These are phyloP conservation scores for Cavia aperea DNA, from an alignment of 2,113 vertebrate species.

Conservation along the genomic window DNA sequence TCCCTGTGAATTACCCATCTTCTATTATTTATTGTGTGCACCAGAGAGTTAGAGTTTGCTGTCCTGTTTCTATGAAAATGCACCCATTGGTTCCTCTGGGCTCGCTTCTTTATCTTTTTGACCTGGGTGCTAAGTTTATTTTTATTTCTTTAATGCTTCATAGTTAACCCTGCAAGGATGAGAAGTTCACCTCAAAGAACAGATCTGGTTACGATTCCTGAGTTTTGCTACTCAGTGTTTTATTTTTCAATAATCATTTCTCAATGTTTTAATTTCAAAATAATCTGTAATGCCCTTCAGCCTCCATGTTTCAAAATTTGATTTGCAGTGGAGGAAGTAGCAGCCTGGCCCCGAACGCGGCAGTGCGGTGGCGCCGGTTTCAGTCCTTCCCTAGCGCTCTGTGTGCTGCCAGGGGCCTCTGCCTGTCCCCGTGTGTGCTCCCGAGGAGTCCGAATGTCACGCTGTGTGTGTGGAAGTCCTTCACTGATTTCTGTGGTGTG, in stretches of 20 bases:
- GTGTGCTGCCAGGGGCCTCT: not conserved
- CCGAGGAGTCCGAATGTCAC: not conserved
- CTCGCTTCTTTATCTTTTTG: not conserved
- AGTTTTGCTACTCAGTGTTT: not conserved
- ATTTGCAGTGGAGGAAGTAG: not conserved
- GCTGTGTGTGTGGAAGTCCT: not conserved
- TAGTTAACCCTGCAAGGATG: not conserved
- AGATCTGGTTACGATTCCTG: not conserved
- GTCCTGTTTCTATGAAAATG: not conserved
- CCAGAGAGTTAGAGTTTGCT: not conserved
- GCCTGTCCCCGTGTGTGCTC: not conserved
- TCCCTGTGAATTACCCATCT: not conserved
- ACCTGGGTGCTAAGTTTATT: not conserved
- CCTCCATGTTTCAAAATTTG: not conserved
- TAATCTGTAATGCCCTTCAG: not conserved
- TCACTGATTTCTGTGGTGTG: not conserved
- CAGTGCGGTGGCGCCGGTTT: rapidly evolving
- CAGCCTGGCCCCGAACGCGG: not conserved
- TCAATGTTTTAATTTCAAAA: not conserved
- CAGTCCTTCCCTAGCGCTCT: not conserved
- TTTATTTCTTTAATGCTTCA: not conserved
- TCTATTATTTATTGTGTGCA: not conserved
- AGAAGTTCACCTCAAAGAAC: not conserved
- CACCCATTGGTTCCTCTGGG: not conserved
- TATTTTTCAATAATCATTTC: not conserved